Percentiles rank a stretch among this genome's conserved stretches.
Evolutionary conservation across 2,113 vertebrate genomes (phyloP).

Genomic region (Phocoena sinus): DNA sequence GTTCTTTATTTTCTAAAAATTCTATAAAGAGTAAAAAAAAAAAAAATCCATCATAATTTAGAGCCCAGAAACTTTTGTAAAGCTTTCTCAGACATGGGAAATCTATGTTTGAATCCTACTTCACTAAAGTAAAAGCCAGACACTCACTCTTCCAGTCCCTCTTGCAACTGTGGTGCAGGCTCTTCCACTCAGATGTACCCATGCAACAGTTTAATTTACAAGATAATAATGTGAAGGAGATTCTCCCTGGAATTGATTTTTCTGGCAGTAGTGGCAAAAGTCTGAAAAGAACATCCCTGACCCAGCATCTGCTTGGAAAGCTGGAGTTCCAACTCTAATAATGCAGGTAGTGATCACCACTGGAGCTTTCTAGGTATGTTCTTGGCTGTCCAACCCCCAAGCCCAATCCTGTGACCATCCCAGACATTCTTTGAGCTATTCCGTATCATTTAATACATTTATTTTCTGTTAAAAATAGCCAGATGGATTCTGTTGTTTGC

Average conservation of each 20-base stretch:
- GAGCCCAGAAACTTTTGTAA: neutral
- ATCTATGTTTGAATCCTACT: neutral
- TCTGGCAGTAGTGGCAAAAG: neutral
- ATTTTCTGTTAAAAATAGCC: neutral
- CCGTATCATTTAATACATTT: neutral
- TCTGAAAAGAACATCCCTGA: accelerated
- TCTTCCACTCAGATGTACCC: neutral
- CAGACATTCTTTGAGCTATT: neutral
- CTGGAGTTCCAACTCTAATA: neutral
- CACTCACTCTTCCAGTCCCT: neutral
- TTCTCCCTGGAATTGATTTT: neutral
- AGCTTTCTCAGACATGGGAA: neutral
- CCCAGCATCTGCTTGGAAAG: neutral
- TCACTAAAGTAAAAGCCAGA: neutral
- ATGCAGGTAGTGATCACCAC: too few species aligned
- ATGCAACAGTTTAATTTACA: neutral
- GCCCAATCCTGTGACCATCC: neutral
- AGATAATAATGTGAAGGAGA: neutral
- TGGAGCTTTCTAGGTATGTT: neutral
- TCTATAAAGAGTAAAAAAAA: neutral
- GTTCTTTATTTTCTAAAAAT: neutral
- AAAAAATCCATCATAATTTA: neutral
- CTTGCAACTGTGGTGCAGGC: neutral
- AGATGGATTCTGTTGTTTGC: neutral
- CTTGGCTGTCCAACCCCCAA: accelerated